These are phyloP conservation scores for Ciconia stormi DNA, from an alignment of 2,113 vertebrate species.

Conservation along the genomic window DNA sequence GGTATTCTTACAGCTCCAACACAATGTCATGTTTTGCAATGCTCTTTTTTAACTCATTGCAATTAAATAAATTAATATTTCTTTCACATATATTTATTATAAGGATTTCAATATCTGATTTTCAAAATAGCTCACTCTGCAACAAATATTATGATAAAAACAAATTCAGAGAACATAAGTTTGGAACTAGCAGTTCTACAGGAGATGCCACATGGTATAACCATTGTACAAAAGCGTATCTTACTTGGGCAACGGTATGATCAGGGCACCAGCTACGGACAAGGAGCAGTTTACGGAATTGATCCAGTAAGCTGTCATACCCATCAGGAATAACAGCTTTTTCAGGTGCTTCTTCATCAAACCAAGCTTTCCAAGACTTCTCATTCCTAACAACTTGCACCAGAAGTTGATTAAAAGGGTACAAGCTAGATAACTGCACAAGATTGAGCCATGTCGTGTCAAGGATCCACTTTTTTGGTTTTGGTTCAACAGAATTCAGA, in stretches of 20 bases:
- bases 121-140: not conserved
- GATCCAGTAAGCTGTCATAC: slow-evolving; percentile 76
- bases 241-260: slow-evolving; percentile 81
- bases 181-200: not conserved
- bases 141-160: not conserved
- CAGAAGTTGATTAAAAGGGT: slow-evolving; percentile 77
- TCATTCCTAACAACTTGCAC: slow-evolving; percentile 78
- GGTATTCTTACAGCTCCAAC: not conserved
- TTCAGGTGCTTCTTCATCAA: slow-evolving; percentile 79
- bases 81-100: not conserved
- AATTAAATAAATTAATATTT: not conserved
- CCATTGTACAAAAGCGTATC: not conserved
- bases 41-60: not conserved
- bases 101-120: not conserved
- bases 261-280: slow-evolving; percentile 85
- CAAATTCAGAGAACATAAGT: not conserved
- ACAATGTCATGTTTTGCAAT: not conserved
- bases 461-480: slow-evolving; percentile 85
- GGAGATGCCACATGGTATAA: not conserved
- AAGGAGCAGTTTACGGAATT: slow-evolving; percentile 82
- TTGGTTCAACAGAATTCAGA: slow-evolving; percentile 81
- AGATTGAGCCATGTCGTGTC: slow-evolving; percentile 86
- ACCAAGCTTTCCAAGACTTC: slow-evolving; percentile 82
- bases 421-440: slow-evolving; percentile 80
- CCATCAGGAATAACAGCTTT: slow-evolving; percentile 77